These are phyloP conservation scores for Carabus problematicus DNA, from an alignment of 2,888 invertebrate species.

Conservation along the genomic window DNA sequence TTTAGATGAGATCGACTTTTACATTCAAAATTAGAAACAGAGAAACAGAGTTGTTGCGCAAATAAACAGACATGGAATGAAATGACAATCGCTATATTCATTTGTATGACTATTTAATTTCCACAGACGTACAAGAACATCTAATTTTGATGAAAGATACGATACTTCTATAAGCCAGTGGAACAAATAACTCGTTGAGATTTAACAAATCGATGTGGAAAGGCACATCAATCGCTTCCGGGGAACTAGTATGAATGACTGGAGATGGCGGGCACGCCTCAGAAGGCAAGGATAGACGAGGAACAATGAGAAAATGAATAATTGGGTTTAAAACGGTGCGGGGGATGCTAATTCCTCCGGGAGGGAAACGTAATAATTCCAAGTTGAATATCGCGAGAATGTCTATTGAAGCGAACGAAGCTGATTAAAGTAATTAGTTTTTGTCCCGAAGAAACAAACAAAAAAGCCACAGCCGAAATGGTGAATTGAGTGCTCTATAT, in stretches of 20 bases:
- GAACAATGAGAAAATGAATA: slow-evolving; percentile 33
- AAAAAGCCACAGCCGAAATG: background rate
- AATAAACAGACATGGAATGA: background rate
- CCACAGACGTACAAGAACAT: background rate
- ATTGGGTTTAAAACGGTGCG: slow-evolving; percentile 35
- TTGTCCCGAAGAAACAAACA: slow-evolving; percentile 26
- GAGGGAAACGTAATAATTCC: slow-evolving; percentile 24
- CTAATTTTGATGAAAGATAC: background rate
- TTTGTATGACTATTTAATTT: slow-evolving; percentile 6
- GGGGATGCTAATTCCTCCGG: background rate
- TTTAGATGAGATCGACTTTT: no score
- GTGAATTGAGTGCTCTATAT: no score
- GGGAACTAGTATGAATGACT: background rate
- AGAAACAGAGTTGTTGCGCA: background rate
- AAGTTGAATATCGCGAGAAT: slow-evolving; percentile 40
- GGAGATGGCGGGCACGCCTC: no score
- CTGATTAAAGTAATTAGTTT: slow-evolving; percentile 43
- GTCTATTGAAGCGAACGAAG: slow-evolving; percentile 41
- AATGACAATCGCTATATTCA: background rate
- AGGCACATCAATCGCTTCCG: background rate
- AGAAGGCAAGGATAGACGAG: background rate
- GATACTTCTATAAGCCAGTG: slow-evolving; percentile 1
- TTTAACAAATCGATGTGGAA: slow-evolving; percentile 11
- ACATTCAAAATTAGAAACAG: background rate
- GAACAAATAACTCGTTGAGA: slow-evolving; percentile 16